Evolutionary conservation across 1,140 invertebrate genomes (phyloP), one percentile per base, ranked within the genome.

Genomic region (Drosophila suzukii): DNA sequence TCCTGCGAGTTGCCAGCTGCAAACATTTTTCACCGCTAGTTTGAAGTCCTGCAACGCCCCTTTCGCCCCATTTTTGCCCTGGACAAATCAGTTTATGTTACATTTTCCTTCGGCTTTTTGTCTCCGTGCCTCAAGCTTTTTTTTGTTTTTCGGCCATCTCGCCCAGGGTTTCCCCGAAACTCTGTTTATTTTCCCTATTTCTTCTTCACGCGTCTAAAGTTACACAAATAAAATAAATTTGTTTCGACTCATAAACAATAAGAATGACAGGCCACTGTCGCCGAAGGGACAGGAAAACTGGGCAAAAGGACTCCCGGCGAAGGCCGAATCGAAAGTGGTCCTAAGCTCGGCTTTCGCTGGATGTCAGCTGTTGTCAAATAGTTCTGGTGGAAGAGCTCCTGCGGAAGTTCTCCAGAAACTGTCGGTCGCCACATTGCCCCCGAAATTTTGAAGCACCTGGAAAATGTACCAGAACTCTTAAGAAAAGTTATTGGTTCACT

Each of bases 241-340:
- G 36, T 72, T 71, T 72, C 55, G 65, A 71, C 66, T 72, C 68
- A 72, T 72, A 72, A 72, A 72, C 68, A 72, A 72, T 72, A 71
- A 58, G 68, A 72, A 30, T 58, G 68, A 72, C 68, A 72, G 68
- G 44, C 27, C 4, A 17, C n/a, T 34, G 30, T 34, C n/a, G 1
- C 27, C 30, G 30, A 32, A 51, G 32, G 49, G 49, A 51, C 49
- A 12, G 32, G 12, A 32, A 5, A 5, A 8, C 17, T 13, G 17
- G 27, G 24, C 17, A n/a, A 49, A 15, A 24, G 36, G 59, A 38
- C n/a, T 41, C 27, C 12, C 12, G 20, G 2, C 12, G 6, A 17
- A 34, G 54, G 24, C 4, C 1, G 36, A 43, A 44, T 63, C 55
- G 15, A 60, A 63, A 63, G 55, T 43, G 55, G 30, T 59, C 60